These are phyloP conservation scores for Poeciliopsis retropinna DNA, from an alignment of 2,113 vertebrate species.

Conservation along the genomic window DNA sequence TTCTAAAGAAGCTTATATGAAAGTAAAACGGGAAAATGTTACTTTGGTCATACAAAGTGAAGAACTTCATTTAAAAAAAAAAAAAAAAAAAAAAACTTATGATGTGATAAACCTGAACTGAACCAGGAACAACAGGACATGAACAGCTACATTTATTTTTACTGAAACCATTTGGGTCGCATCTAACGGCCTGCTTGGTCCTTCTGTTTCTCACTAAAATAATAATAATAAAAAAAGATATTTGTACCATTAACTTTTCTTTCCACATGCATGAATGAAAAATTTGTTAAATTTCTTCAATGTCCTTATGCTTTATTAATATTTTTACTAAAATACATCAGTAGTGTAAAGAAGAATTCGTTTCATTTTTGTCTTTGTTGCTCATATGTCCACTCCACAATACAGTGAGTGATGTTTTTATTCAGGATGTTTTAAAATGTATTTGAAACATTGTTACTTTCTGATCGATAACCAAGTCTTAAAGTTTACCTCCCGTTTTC, in stretches of 20 bases:
- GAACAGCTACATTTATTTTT: neutral
- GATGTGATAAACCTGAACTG: neutral
- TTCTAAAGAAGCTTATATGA: neutral
- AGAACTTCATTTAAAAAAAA: no score
- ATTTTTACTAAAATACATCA: neutral
- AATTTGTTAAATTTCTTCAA: neutral
- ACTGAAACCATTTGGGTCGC: neutral
- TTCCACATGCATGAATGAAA: neutral
- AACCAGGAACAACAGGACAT: neutral
- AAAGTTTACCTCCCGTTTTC: constrained; percentile 26
- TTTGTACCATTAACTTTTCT: neutral
- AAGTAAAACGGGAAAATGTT: neutral
- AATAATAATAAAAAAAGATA: neutral
- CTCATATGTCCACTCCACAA: neutral
- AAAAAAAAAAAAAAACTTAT: no score
- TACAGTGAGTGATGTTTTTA: neutral
- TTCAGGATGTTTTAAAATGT: constrained; percentile 1
- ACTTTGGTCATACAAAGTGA: neutral
- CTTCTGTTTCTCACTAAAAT: neutral
- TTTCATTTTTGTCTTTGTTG: neutral
- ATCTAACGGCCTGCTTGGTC: neutral
- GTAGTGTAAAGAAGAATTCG: no score
- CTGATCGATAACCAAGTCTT: constrained; percentile 28
- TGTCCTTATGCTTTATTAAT: neutral
- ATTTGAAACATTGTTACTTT: constrained; percentile 11